These are phyloP conservation scores for Myotis yumanensis DNA, from an alignment of 2,113 vertebrate genomes.

Conservation along the genomic window DNA sequence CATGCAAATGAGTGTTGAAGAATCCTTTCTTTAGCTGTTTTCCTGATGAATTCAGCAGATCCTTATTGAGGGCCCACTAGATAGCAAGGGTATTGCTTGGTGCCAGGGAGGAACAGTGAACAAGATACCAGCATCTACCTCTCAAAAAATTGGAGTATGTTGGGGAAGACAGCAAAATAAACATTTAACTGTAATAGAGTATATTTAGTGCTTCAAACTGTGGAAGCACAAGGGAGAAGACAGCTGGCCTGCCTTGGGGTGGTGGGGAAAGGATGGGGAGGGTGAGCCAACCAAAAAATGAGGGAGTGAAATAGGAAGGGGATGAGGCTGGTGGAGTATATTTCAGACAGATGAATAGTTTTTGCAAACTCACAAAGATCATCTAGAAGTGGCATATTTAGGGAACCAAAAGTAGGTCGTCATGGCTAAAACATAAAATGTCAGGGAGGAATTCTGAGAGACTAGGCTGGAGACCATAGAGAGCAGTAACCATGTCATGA, in stretches of 20 bases:
- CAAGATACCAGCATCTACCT: not conserved
- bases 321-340: not conserved
- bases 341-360: not conserved
- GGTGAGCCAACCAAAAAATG: not conserved
- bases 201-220: not conserved
- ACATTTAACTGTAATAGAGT: not conserved
- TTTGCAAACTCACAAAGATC: conserved; percentile 40
- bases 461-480: not conserved
- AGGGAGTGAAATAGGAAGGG: not conserved
- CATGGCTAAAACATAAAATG: not conserved
- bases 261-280: no score
- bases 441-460: not conserved
- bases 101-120: not conserved
- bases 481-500: not conserved
- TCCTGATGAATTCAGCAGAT: not conserved
- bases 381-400: not conserved
- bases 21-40: conserved; percentile 24
- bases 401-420: not conserved
- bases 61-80: not conserved
- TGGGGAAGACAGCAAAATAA: not conserved
- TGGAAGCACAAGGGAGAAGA: not conserved
- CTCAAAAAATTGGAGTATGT: not conserved
- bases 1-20: not conserved
- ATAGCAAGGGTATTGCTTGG: not conserved
- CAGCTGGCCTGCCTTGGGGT: not conserved